These are phyloP conservation scores for Pentamera pediparva DNA, from an alignment of 53 echinoderm and acorn worm species.

Conservation along the genomic window DNA sequence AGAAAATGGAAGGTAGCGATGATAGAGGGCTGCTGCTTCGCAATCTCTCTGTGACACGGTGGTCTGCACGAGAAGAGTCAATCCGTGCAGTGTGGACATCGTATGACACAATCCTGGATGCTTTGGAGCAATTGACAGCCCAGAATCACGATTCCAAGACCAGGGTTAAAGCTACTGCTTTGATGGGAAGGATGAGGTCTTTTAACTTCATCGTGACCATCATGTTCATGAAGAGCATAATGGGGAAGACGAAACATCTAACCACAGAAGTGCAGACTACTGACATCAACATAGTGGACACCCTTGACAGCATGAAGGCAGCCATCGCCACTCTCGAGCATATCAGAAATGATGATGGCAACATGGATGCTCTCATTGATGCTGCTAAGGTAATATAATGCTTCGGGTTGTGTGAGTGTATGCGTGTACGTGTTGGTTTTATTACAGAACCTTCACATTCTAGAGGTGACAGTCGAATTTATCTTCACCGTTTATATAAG, in stretches of 20 bases:
- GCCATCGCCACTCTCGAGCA: not conserved
- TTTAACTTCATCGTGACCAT: not conserved
- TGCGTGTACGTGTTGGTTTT: not conserved
- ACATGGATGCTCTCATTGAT: not conserved
- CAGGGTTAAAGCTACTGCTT: not conserved
- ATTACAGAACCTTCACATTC: not conserved
- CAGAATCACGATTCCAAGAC: not conserved
- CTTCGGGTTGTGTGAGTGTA: not conserved
- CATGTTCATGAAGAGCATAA: not conserved
- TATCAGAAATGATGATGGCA: not conserved
- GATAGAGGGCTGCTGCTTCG: not conserved
- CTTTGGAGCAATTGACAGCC: not conserved
- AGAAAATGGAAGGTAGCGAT: not conserved
- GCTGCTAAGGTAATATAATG: not conserved
- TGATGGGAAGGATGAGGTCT: not conserved
- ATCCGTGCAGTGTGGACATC: constrained; percentile 1
- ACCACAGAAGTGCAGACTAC: not conserved
- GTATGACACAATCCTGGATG: not conserved
- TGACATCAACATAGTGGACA: not conserved
- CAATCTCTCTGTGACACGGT: not conserved
- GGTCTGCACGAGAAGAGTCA: not conserved
- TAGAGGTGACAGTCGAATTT: not conserved
- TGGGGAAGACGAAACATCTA: not conserved
- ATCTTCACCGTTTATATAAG: not conserved
- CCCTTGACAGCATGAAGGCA: not conserved